phyloP scores from a whole-genome alignment of 2,888 invertebrate species.

The Apeira syringaria region DNA sequence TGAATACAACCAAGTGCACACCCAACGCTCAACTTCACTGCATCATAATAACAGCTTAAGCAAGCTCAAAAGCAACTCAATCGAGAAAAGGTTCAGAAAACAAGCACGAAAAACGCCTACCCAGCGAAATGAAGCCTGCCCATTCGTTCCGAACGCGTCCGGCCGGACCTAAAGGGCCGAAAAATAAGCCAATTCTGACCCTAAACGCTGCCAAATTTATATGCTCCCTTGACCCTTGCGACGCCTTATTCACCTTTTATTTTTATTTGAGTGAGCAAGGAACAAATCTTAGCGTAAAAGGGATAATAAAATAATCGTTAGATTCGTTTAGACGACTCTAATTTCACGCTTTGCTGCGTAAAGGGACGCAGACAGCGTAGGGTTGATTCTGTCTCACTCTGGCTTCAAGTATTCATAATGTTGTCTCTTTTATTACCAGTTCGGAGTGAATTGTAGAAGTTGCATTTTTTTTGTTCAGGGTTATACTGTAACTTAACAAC shows the following conservation, averaged over 20 bases:
- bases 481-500: too few species aligned
- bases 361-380: conserved; percentile 65
- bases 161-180: conserved; percentile 67
- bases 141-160: conserved; percentile 35
- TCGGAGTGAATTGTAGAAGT: conserved; percentile 50
- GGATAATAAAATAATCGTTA: conserved; percentile 84
- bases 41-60: conserved; percentile 13
- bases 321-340: conserved; percentile 83
- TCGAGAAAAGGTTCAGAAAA: conserved; percentile 21
- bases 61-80: conserved; percentile 16
- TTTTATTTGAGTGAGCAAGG: conserved; percentile 84
- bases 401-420: conserved; percentile 17
- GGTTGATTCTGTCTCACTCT: conserved; percentile 55
- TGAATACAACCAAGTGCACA: background rate
- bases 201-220: conserved; percentile 73
- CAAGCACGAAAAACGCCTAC: conserved; percentile 28
- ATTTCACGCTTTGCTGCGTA: conserved; percentile 81
- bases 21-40: conserved; percentile 1
- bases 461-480: conserved; percentile 21
- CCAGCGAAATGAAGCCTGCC: conserved; percentile 10
- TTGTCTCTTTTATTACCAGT: conserved; percentile 50
- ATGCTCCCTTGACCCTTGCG: conserved; percentile 73
- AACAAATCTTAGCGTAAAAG: conserved; percentile 83
- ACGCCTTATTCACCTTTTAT: conserved; percentile 81
- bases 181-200: conserved; percentile 74